These are phyloP conservation scores for Rhabdomys pumilio DNA, from an alignment of 2,797 vertebrate genomes.

Conservation along the genomic window DNA sequence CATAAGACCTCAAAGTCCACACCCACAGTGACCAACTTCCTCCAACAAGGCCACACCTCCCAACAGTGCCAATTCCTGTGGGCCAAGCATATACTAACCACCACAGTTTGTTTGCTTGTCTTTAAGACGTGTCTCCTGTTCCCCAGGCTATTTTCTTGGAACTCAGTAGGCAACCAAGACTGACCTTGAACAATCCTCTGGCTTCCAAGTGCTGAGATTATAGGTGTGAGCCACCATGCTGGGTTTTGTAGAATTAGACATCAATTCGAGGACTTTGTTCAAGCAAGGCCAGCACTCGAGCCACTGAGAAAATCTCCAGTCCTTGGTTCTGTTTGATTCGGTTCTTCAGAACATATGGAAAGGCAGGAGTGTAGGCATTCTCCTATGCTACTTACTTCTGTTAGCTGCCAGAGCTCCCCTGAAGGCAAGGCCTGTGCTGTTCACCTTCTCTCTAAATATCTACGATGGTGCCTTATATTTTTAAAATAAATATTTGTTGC, in stretches of 20 bases:
- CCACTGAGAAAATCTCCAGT: background rate
- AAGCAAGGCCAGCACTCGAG: background rate
- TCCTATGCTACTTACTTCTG: background rate
- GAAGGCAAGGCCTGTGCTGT: background rate
- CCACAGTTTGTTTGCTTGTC: background rate
- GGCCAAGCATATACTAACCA: no score
- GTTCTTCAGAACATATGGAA: background rate
- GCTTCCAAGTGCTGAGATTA: background rate
- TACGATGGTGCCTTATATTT: background rate
- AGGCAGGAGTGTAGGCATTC: background rate
- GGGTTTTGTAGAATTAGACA: background rate
- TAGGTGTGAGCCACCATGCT: background rate
- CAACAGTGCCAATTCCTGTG: no score
- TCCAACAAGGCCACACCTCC: no score
- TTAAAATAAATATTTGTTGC: constrained; percentile 33
- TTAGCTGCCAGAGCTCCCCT: background rate
- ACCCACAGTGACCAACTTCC: no score
- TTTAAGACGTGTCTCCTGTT: background rate
- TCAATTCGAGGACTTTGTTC: background rate
- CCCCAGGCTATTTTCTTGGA: background rate
- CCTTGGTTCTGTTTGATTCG: background rate
- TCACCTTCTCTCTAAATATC: background rate
- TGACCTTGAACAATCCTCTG: background rate
- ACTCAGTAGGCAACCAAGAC: background rate
- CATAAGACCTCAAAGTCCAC: no score